Percentiles rank a stretch among this genome's conserved stretches.
Conservation (phyloP, 2,888 invertebrate species). For the Caenorhabditis panamensis region DNA sequence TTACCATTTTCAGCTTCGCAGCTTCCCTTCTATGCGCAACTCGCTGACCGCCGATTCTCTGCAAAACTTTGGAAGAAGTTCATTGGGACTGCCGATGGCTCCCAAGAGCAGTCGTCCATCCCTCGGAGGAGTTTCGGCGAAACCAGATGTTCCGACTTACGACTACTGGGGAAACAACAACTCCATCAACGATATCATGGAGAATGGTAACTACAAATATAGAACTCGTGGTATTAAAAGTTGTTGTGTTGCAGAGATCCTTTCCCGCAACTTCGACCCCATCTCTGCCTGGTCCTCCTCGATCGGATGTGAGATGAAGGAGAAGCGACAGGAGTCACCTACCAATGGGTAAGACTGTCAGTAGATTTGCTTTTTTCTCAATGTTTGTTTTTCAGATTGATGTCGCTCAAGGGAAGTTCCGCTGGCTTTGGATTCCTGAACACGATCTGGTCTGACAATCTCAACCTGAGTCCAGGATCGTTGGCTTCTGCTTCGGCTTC, state of each 20-base stretch:
- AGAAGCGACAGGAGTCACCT: slow-evolving; percentile 57
- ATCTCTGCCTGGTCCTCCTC: slow-evolving; percentile 21
- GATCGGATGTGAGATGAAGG: slow-evolving; percentile 35
- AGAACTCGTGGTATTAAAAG: not conserved
- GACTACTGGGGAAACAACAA: slow-evolving; percentile 55
- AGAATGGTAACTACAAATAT: slow-evolving; percentile 22
- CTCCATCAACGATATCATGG: slow-evolving; percentile 53
- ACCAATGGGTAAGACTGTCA: slow-evolving; percentile 36
- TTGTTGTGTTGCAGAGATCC: slow-evolving; percentile 26
- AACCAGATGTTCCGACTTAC: slow-evolving; percentile 34
- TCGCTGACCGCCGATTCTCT: slow-evolving; percentile 36
- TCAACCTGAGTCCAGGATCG: slow-evolving; percentile 30
- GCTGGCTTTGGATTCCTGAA: slow-evolving; percentile 53
- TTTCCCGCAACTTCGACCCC: slow-evolving; percentile 40
- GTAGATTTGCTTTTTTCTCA: not conserved
- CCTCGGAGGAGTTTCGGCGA: slow-evolving; percentile 28
- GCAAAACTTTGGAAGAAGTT: slow-evolving; percentile 11
- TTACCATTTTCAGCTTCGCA: slow-evolving; percentile 42
- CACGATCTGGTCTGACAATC: slow-evolving; percentile 53
- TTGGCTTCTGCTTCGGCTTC: slow-evolving; percentile 39
- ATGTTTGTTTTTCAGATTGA: slow-evolving; percentile 28
- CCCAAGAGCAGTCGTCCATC: slow-evolving; percentile 24
- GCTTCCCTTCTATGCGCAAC: slow-evolving; percentile 60
- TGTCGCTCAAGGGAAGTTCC: slow-evolving; percentile 40
- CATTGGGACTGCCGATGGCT: not conserved